Base-by-base conservation (phyloP, 2,888 invertebrate species). In the Drosophila prostipennis region DNA sequence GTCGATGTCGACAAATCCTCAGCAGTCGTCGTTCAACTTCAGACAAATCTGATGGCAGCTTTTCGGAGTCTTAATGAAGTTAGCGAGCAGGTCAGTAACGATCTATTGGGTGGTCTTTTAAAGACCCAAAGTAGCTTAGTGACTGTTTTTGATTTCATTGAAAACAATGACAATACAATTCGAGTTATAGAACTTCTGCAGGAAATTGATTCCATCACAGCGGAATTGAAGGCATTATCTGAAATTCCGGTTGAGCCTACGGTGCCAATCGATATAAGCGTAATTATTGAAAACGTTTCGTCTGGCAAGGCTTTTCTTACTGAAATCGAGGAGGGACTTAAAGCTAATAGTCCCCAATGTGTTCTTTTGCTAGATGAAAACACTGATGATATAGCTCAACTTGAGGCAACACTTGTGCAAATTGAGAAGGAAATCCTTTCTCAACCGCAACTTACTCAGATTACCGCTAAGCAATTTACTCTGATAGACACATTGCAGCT, bases 101-200 rank as follows among this genome's bases (percentile, higher is more conserved):
- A 87, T 1, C 37, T 83, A 3, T 61, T 82, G 0, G 71, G 69
- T 13, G 73, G 77, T 56, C 89, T 90, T 13, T 65, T 90, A 6
- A 82, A 79, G 36, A 80, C 80, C 0, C 91, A 91, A 69, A 89
- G 74, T 55, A 86, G 76, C 16, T 55, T 91, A 3, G 82, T 91
- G 2, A 76, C 88, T 0, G 87, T 91, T 4, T 90, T 86, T 45
- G 91, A 91, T 64, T 91, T 91, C 46, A 91, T 91, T 23, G 91
- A 91, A 61, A 87, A 86, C 5, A 91, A 82, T 43, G 90, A 91
- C 16, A 84, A 69, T 10, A 72, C 79, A 3, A 70, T 91, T 39
- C 77, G 91, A n/a, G 76, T 91, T 6, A 90, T 91, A 43, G 91
- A 91, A 65, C 72, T 91, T 0, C 59, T 91, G 3, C 91, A 91